Conservation (phyloP, 2,888 invertebrate genomes). For the Cenopis cana region DNA sequence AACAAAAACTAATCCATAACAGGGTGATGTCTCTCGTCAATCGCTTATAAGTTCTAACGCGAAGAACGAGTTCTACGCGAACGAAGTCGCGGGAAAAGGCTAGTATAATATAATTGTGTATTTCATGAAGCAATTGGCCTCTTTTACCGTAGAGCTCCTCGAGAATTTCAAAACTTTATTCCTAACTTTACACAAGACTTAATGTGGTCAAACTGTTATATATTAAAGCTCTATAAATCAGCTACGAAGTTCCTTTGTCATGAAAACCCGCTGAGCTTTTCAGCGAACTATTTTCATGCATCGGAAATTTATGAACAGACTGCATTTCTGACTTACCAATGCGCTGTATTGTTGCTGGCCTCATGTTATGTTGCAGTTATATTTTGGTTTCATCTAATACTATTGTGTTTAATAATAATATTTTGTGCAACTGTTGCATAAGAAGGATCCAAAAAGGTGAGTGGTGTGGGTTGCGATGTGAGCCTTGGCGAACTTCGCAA, state of each 20-base stretch:
- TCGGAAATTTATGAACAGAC: conserved; percentile 24
- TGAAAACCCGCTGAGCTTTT: conserved; percentile 25
- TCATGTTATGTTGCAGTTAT: not conserved
- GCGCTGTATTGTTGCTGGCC: not conserved
- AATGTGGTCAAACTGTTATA: not conserved
- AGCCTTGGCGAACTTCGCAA: too few species aligned
- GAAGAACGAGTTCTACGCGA: too few species aligned
- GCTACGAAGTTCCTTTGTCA: conserved; percentile 14
- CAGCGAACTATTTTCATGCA: conserved; percentile 21
- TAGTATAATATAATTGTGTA: too few species aligned
- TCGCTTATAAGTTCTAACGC: too few species aligned
- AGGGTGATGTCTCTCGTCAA: too few species aligned
- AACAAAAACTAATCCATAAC: too few species aligned
- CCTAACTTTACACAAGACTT: conserved; percentile 1
- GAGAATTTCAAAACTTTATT: not conserved
- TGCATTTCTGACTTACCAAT: conserved; percentile 17
- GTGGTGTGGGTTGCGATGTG: too few species aligned
- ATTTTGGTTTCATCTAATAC: not conserved
- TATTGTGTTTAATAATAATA: too few species aligned
- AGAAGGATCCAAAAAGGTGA: too few species aligned
- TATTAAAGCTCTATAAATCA: conserved; percentile 15
- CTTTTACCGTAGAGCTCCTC: not conserved
- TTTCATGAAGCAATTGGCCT: too few species aligned
- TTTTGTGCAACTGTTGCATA: too few species aligned
- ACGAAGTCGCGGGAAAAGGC: too few species aligned